These are phyloP conservation scores for Baronia brevicornis DNA, from an alignment of 2,888 invertebrate species.

Conservation along the genomic window DNA sequence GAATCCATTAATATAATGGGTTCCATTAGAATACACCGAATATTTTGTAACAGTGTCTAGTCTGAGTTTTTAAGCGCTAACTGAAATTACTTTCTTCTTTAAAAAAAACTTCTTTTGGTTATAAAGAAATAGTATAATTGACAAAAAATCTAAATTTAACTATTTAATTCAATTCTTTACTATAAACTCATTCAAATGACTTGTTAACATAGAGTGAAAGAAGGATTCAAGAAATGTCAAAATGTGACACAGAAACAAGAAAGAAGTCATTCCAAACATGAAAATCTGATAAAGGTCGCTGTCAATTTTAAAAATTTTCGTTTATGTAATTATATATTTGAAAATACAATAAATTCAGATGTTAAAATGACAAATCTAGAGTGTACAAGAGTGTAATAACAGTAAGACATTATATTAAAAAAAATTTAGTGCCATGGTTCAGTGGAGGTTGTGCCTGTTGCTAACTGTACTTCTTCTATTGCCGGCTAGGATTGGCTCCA, in stretches of 20 bases:
- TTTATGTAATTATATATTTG: conserved; percentile 21
- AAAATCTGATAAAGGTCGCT: conserved; percentile 40
- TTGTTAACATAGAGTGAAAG: too few species aligned
- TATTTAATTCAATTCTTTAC: too few species aligned
- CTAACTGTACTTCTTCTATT: conserved; percentile 51
- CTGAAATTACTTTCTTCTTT: too few species aligned
- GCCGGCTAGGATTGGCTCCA: conserved; percentile 36
- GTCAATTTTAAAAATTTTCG: conserved; percentile 43
- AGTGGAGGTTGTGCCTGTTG: conserved; percentile 51
- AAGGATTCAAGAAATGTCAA: too few species aligned
- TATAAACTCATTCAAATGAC: too few species aligned
- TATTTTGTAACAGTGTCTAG: too few species aligned
- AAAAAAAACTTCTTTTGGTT: too few species aligned
- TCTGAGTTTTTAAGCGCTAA: too few species aligned
- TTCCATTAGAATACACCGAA: too few species aligned
- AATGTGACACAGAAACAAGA: conserved; percentile 35
- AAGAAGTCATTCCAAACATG: conserved; percentile 53
- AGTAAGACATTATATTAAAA: conserved; percentile 22
- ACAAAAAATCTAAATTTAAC: too few species aligned
- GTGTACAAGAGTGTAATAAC: conserved; percentile 36
- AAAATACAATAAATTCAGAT: conserved; percentile 35
- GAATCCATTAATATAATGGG: too few species aligned
- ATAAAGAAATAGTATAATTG: too few species aligned
- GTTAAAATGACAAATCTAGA: conserved; percentile 60
- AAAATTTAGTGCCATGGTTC: conserved; percentile 50